phyloP scores from a whole-genome alignment of 1,140 invertebrate species.

The Vanessa tameamea region DNA sequence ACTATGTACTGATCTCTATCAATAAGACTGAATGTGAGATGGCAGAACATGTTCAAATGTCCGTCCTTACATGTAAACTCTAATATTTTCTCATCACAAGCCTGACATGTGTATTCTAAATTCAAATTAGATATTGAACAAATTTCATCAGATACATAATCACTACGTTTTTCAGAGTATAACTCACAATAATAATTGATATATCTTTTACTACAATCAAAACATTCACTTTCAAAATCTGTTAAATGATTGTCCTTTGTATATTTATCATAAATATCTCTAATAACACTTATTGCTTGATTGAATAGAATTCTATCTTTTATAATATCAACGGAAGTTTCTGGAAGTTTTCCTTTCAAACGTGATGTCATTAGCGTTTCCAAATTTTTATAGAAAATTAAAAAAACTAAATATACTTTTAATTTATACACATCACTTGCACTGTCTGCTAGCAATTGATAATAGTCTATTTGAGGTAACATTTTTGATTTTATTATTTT shows the following conservation, averaged over 20 bases:
- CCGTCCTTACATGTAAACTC: slow-evolving; percentile 54
- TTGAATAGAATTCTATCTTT: slow-evolving; percentile 55
- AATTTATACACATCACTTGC: slow-evolving; percentile 54
- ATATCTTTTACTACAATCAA: slow-evolving; percentile 50
- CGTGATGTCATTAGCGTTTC: slow-evolving; percentile 27
- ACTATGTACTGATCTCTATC: slow-evolving; percentile 53
- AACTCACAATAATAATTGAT: slow-evolving; percentile 58
- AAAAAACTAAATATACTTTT: slow-evolving; percentile 61
- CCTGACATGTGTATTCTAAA: slow-evolving; percentile 54
- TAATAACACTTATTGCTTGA: slow-evolving; percentile 52
- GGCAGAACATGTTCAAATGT: slow-evolving; percentile 66
- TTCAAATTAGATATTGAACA: slow-evolving; percentile 30
- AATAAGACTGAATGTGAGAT: slow-evolving; percentile 62
- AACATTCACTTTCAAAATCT: slow-evolving; percentile 48
- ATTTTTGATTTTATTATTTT: slow-evolving; percentile 55
- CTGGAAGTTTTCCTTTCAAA: slow-evolving; percentile 43
- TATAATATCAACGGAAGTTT: slow-evolving; percentile 49
- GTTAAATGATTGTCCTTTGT: slow-evolving; percentile 31
- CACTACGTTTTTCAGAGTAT: slow-evolving; percentile 43
- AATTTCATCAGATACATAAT: slow-evolving; percentile 37
- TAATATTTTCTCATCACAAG: slow-evolving; percentile 59
- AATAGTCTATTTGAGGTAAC: slow-evolving; percentile 57
- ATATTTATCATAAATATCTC: slow-evolving; percentile 43
- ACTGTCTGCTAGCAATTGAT: slow-evolving; percentile 46
- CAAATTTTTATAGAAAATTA: slow-evolving; percentile 51